Evolutionary conservation across 2,888 invertebrate genomes (phyloP).

Genomic region (Amblyteles armatorius): DNA sequence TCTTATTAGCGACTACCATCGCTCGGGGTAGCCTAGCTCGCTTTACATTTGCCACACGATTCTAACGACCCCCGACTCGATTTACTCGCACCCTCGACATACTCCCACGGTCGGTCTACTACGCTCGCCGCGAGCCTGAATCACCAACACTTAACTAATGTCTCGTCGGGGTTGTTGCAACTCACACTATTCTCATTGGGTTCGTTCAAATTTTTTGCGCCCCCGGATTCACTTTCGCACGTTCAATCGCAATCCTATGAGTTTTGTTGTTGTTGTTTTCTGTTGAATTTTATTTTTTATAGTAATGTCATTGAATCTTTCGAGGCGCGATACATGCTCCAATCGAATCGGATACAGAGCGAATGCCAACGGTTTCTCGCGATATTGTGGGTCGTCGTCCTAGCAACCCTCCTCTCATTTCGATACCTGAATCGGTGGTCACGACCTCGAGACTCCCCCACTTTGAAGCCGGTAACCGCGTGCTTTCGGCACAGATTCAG

Average conservation of each 20-base stretch:
- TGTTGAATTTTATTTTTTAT: neutral
- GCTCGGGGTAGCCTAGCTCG: neutral
- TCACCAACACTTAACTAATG: slow-evolving; percentile 18
- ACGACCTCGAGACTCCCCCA: slow-evolving; percentile 79
- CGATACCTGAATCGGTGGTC: slow-evolving; percentile 63
- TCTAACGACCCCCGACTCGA: slow-evolving; percentile 61
- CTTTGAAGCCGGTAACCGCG: slow-evolving; percentile 44
- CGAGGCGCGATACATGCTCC: neutral
- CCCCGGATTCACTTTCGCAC: neutral
- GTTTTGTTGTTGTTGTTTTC: neutral
- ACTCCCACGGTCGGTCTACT: slow-evolving; percentile 52
- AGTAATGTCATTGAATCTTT: neutral
- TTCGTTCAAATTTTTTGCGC: neutral
- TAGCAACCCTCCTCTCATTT: slow-evolving; percentile 67
- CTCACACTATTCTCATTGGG: neutral
- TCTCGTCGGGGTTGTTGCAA: slow-evolving; percentile 13
- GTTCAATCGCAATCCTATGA: neutral
- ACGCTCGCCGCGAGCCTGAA: slow-evolving; percentile 10
- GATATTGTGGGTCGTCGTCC: slow-evolving; percentile 67
- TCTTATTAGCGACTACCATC: slow-evolving; percentile 18
- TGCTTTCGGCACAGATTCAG: slow-evolving; percentile 43
- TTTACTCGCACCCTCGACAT: slow-evolving; percentile 55
- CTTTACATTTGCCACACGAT: slow-evolving; percentile 52
- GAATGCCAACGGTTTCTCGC: slow-evolving; percentile 51
- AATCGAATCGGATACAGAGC: slow-evolving; percentile 2